Evolutionary conservation across 2,113 vertebrate species (phyloP).

Genomic region (Ivindomyrus marchei): DNA sequence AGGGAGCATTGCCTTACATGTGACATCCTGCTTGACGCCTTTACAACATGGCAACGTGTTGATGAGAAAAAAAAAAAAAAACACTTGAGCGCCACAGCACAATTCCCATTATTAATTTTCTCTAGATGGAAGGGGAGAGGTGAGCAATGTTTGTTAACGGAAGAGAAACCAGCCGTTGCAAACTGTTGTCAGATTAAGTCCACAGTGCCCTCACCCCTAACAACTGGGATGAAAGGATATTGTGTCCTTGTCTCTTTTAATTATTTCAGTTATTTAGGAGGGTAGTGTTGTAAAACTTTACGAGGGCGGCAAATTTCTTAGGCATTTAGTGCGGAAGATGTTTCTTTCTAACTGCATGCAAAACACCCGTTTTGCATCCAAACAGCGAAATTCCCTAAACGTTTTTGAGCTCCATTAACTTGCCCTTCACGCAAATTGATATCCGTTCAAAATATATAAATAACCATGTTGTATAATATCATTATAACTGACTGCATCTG

Average conservation of each 20-base stretch:
- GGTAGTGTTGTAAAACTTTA: neutral
- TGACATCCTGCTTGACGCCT: neutral
- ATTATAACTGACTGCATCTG: constrained; percentile 2
- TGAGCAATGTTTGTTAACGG: constrained; percentile 23
- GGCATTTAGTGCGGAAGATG: neutral
- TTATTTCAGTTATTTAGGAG: constrained; percentile 16
- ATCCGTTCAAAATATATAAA: neutral
- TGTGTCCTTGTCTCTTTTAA: constrained; percentile 21
- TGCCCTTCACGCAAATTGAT: constrained; percentile 1
- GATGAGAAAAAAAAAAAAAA: constrained; percentile 19
- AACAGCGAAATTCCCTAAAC: neutral
- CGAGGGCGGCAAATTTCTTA: neutral
- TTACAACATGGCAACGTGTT: neutral
- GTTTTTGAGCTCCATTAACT: neutral
- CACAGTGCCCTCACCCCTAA: constrained; percentile 8
- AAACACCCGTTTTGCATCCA: neutral
- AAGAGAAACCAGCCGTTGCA: constrained; percentile 23
- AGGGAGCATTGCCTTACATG: neutral
- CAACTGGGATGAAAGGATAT: constrained; percentile 17
- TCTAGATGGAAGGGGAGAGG: constrained; percentile 2
- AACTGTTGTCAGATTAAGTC: constrained; percentile 22
- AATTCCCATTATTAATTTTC: constrained; percentile 13
- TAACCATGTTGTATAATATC: neutral
- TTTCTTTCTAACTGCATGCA: neutral
- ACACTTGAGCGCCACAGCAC: neutral